A percentile compares a stretch with the other conserved stretches of the same genome.
Conservation (phyloP, 2,888 invertebrate species). For the Cheilosia variabilis region DNA sequence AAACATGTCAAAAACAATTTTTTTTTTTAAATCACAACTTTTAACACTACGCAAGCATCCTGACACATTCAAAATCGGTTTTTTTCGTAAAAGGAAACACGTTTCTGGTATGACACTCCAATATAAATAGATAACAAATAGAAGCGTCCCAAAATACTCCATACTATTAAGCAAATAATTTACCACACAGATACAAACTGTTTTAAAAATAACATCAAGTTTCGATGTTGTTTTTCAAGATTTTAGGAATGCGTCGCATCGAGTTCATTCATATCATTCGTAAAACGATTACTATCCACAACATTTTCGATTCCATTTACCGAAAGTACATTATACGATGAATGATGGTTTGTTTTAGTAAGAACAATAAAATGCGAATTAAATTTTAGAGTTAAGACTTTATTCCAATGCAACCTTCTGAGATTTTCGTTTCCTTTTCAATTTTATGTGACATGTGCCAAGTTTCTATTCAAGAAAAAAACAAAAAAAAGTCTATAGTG, state of each 20-base stretch:
- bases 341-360: background rate
- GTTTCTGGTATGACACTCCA: conserved; percentile 48
- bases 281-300: conserved; percentile 18
- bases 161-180: conserved; percentile 36
- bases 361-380: background rate
- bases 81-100: conserved; percentile 45
- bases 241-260: conserved; percentile 44
- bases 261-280: conserved; percentile 29
- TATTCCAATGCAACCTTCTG: background rate
- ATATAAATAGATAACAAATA: conserved; percentile 54
- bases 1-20: background rate
- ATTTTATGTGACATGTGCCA: conserved; percentile 3
- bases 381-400: background rate
- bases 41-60: background rate
- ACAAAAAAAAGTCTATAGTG: background rate
- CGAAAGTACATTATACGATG: background rate
- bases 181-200: conserved; percentile 35
- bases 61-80: conserved; percentile 8
- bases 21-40: background rate
- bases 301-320: background rate
- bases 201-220: conserved; percentile 56
- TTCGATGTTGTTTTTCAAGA: conserved; percentile 39
- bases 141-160: conserved; percentile 41
- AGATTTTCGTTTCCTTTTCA: background rate
- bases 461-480: background rate